phyloP scores from a whole-genome alignment of 2,113 vertebrate genomes.

The Phalacrocorax carbo region DNA sequence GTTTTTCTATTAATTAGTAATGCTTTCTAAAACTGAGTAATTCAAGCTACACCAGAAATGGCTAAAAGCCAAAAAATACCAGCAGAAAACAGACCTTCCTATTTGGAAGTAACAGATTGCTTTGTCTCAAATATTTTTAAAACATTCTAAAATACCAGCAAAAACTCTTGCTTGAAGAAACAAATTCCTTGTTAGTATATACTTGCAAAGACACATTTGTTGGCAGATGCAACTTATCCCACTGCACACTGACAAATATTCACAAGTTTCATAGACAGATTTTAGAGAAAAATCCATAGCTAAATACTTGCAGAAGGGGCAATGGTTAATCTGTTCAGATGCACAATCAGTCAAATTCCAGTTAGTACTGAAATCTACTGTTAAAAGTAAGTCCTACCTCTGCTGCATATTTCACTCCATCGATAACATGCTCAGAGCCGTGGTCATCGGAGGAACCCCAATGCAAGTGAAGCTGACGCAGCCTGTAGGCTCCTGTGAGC shows the following conservation, averaged over 20 bases:
- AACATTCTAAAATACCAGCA: neutral
- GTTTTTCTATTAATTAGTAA: neutral
- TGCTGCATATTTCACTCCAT: conserved; percentile 83
- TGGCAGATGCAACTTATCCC: neutral
- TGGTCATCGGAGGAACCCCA: conserved; percentile 86
- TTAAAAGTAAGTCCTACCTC: conserved; percentile 78
- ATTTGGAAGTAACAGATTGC: neutral
- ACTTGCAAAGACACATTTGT: neutral
- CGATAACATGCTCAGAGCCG: conserved; percentile 90
- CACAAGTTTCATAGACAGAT: neutral
- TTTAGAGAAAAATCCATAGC: neutral
- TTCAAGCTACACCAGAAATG: neutral
- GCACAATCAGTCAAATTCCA: neutral
- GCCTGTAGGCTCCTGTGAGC: conserved; percentile 82
- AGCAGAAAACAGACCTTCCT: neutral
- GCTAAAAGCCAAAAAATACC: neutral
- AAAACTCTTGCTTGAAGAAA: neutral
- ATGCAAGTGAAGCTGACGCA: conserved; percentile 94
- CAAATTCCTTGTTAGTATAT: neutral
- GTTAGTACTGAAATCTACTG: neutral
- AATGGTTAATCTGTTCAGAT: neutral
- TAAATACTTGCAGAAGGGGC: neutral
- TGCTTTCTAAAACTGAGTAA: neutral
- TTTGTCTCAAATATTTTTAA: neutral
- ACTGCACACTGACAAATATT: neutral